phyloP scores from a whole-genome alignment of 2,888 invertebrate genomes.

The Toxonevra muliebris region DNA sequence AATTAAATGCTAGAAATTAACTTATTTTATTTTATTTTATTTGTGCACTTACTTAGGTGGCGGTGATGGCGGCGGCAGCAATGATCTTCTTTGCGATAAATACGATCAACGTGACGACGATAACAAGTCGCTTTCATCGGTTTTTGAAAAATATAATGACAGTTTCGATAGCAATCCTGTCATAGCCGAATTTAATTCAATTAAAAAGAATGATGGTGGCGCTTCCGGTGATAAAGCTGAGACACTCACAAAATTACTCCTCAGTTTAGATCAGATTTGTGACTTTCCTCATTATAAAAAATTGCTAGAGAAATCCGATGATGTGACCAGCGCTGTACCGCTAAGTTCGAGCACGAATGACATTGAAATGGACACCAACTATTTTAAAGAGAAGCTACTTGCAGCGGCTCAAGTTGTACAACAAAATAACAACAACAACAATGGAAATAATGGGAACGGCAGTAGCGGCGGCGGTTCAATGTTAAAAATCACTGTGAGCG shows the following conservation, averaged over 20 bases:
- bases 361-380: conserved; percentile 47
- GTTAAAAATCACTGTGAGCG: conserved; percentile 48
- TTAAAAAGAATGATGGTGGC: conserved; percentile 44
- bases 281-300: conserved; percentile 50
- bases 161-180: conserved; percentile 61
- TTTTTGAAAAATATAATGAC: conserved; percentile 58
- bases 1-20: neutral
- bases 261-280: conserved; percentile 38
- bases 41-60: conserved; percentile 20
- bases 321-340: conserved; percentile 39
- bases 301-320: conserved; percentile 47
- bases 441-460: conserved; percentile 45
- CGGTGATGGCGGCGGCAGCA: conserved; percentile 46
- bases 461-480: conserved; percentile 63
- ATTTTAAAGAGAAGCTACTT: conserved; percentile 52
- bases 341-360: conserved; percentile 36
- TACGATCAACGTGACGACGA: conserved; percentile 50
- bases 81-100: conserved; percentile 44
- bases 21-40: neutral
- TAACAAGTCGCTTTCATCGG: conserved; percentile 51
- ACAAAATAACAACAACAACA: conserved; percentile 39
- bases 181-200: conserved; percentile 49
- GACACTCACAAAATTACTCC: conserved; percentile 24
- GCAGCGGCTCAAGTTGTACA: conserved; percentile 46
- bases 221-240: conserved; percentile 45